Evolutionary conservation across 2,113 vertebrate genomes (phyloP), one percentile per base, ranked within the genome.

Genomic region (Phalacrocorax carbo): DNA sequence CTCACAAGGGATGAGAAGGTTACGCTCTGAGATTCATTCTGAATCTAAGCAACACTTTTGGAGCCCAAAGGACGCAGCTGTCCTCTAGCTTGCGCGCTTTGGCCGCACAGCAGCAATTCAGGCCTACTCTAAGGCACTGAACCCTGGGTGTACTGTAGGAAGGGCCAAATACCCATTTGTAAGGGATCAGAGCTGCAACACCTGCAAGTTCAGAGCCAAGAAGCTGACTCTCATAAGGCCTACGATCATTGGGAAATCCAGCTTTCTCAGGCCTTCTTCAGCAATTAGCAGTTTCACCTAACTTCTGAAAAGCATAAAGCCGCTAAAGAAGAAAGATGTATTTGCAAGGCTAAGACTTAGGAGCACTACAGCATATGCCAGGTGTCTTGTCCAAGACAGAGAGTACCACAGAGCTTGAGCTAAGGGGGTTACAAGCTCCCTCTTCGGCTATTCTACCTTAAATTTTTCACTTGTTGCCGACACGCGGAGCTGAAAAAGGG

Each of bases 221-320:
- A 55, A 80, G 52, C 16, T 61, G 52, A 21, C 42, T 4, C 1
- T 42, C 46, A 15, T 26, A 32, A 46, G 15, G 5, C 10, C 48
- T 62, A 14, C 0, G 0, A 18, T 38, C 7, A 0, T 38, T 22
- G 29, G 71, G 29, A 54, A 85, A 76, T 38, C 26, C 7, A 6
- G 34, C 40, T 44, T 48, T 32, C 42, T 42, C 62, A 38, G 38
- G 13, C 19, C 44, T 69, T 40, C 54, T 42, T 69, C 40, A 48
- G 40, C 25, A 55, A 64, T 25, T 15, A 82, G 14, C 11, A 36
- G 15, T 76, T 90, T 20, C 65, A 44, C 12, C 8, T 38, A 42
- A 54, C 29, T 61, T 44, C 14, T n/a, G 34, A 82, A 72, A 65
- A 38, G 12, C 62, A 80, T 13, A 60, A 57, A 84, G 36, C 36